A percentile compares a stretch with the other conserved stretches of the same genome.
These are phyloP conservation scores for Intellagama lesueurii DNA, from an alignment of 2,797 vertebrate species.

Conservation along the genomic window DNA sequence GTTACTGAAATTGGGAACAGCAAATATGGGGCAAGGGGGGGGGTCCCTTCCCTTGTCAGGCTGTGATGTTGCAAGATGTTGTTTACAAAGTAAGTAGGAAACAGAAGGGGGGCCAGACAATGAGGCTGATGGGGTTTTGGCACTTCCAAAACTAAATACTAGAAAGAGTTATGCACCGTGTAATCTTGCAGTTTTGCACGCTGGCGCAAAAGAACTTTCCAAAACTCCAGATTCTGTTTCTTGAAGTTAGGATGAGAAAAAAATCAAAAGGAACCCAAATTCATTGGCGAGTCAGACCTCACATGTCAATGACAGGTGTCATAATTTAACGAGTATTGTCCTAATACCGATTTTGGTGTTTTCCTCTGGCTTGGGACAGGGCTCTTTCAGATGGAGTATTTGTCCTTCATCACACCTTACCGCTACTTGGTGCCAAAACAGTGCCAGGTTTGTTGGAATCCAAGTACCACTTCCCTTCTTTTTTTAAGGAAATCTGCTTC, in stretches of 20 bases:
- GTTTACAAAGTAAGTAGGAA: constrained; percentile 15
- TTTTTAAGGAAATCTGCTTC: too few relatives aligned
- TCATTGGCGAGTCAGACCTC: neutral
- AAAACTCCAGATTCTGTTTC: neutral
- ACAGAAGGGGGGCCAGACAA: neutral
- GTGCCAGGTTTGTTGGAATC: too few relatives aligned
- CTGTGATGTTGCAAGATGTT: constrained; percentile 1
- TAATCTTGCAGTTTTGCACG: neutral
- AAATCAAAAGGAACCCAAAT: neutral
- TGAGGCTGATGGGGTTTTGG: neutral
- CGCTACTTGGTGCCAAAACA: too few relatives aligned
- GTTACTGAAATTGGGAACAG: constrained; percentile 59
- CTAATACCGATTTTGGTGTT: too few relatives aligned
- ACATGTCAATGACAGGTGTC: too few relatives aligned
- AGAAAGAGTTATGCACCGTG: neutral
- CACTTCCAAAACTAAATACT: constrained; percentile 4
- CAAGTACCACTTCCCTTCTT: too few relatives aligned
- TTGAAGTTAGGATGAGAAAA: neutral
- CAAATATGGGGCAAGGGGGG: neutral
- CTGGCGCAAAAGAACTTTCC: neutral
- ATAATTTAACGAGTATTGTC: too few relatives aligned
- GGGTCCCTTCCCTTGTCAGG: constrained; percentile 10
- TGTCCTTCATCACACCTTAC: too few relatives aligned
- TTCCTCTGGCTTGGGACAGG: too few relatives aligned
- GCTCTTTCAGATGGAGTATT: too few relatives aligned